Conservation (phyloP, 92 coral and sea anemone species). For the Actinostola sp. region DNA sequence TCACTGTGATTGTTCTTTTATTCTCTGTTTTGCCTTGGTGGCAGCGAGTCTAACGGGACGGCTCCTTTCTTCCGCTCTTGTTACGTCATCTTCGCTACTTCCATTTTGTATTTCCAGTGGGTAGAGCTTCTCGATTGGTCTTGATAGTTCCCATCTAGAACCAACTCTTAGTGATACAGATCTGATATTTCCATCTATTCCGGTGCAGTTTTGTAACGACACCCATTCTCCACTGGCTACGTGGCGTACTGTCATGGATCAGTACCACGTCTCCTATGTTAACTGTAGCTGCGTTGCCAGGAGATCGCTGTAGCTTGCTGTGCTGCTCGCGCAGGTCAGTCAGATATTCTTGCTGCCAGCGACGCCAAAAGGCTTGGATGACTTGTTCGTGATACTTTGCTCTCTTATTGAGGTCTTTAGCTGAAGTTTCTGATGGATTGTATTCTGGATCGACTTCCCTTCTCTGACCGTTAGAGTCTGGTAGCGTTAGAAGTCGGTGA, state of each 20-base stretch:
- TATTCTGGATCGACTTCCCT: conserved; percentile 32
- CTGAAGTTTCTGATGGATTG: conserved; percentile 11
- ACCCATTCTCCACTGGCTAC: conserved; percentile 7
- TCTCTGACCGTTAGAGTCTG: conserved; percentile 2
- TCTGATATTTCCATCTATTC: background rate
- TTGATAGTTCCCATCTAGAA: background rate
- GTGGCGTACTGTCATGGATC: background rate
- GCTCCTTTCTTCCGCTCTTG: no score
- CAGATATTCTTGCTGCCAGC: no score
- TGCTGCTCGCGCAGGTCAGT: no score
- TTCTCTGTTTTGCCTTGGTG: conserved; percentile 37
- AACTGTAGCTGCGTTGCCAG: background rate
- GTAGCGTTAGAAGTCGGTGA: conserved; percentile 13
- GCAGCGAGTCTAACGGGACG: conserved; percentile 36
- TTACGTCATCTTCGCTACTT: no score
- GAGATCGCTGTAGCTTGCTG: no score
- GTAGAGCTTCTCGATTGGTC: conserved; percentile 5
- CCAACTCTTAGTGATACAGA: background rate
- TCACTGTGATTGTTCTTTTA: conserved; percentile 34
- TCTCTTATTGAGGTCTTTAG: conserved; percentile 30
- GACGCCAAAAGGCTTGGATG: no score
- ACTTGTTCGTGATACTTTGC: conserved; percentile 21
- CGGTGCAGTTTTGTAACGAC: background rate
- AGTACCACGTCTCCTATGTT: background rate
- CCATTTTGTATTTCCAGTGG: background rate